A percentile compares a stretch with the other conserved stretches of the same genome.
phyloP scores from a whole-genome alignment of 1,140 invertebrate genomes.

The Scaptomyza pallida region DNA sequence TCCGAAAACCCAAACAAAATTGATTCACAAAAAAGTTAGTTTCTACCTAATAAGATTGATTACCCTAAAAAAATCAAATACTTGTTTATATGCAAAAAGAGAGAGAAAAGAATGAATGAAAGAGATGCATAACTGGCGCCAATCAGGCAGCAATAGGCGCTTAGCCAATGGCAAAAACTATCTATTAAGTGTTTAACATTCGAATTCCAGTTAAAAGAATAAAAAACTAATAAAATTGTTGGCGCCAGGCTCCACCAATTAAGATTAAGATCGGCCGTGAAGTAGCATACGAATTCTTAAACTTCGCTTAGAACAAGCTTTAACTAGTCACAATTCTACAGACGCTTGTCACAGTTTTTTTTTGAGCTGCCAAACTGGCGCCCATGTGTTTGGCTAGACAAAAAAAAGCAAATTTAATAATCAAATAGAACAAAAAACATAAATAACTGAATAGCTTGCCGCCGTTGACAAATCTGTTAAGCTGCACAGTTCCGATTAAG shows the following conservation, averaged over 20 bases:
- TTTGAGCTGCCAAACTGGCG: constrained; percentile 23
- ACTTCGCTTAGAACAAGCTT: constrained; percentile 51
- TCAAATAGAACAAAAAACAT: too few species aligned
- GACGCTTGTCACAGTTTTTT: too few species aligned
- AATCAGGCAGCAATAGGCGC: constrained; percentile 39
- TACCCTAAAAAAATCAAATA: constrained; percentile 28
- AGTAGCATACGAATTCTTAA: constrained; percentile 56
- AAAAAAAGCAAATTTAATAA: constrained; percentile 38
- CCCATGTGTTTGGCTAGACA: constrained; percentile 24
- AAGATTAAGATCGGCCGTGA: constrained; percentile 79
- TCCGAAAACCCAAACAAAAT: constrained; percentile 27
- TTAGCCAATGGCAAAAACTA: constrained; percentile 34
- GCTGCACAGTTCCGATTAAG: constrained; percentile 39
- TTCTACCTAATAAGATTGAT: constrained; percentile 52
- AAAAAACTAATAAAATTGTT: constrained; percentile 49
- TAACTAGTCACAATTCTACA: constrained; percentile 44
- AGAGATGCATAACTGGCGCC: constrained; percentile 13
- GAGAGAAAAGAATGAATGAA: background rate
- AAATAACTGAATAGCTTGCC: constrained; percentile 58
- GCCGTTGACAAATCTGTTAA: constrained; percentile 57
- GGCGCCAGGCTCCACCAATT: constrained; percentile 77
- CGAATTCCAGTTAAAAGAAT: constrained; percentile 60
- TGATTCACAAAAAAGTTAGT: constrained; percentile 41
- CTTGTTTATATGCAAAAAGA: background rate
- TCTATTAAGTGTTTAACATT: constrained; percentile 47